These are phyloP conservation scores for Onthophagus sagittarius DNA, from an alignment of 2,888 invertebrate species.

Conservation along the genomic window DNA sequence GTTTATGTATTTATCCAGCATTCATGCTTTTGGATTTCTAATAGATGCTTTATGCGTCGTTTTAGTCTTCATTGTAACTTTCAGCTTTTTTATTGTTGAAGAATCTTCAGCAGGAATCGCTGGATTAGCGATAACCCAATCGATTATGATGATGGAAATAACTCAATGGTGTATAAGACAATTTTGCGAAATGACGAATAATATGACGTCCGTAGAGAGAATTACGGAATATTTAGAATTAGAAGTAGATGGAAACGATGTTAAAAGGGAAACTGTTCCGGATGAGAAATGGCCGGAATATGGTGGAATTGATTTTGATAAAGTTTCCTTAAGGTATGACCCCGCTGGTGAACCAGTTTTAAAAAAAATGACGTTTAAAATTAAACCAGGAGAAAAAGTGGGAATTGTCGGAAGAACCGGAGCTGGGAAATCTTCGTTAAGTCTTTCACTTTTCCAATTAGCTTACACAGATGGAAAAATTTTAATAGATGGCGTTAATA, in stretches of 20 bases:
- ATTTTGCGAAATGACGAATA: constrained; percentile 56
- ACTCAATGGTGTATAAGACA: constrained; percentile 81
- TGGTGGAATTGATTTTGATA: constrained; percentile 64
- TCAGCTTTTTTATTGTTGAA: constrained; percentile 56
- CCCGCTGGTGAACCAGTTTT: constrained; percentile 69
- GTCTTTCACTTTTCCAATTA: constrained; percentile 75
- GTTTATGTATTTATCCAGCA: constrained; percentile 62
- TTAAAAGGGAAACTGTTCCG: constrained; percentile 24
- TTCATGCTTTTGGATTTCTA: constrained; percentile 69
- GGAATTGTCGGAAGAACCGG: constrained; percentile 81
- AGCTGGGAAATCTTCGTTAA: constrained; percentile 75
- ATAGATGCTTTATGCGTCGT: constrained; percentile 66
- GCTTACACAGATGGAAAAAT: constrained; percentile 74
- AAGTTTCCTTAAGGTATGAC: constrained; percentile 68
- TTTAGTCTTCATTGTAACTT: constrained; percentile 63
- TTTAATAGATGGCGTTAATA: constrained; percentile 73
- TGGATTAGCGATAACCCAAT: constrained; percentile 46
- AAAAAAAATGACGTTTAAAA: constrained; percentile 62
- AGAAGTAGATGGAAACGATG: constrained; percentile 51
- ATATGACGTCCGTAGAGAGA: constrained; percentile 89
- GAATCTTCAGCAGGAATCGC: constrained; percentile 44
- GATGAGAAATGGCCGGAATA: constrained; percentile 61
- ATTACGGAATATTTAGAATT: constrained; percentile 75
- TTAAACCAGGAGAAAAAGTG: constrained; percentile 66
- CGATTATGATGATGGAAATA: constrained; percentile 51